Base-by-base conservation (phyloP, 1,140 invertebrate genomes). In the Saxidomus purpurata region DNA sequence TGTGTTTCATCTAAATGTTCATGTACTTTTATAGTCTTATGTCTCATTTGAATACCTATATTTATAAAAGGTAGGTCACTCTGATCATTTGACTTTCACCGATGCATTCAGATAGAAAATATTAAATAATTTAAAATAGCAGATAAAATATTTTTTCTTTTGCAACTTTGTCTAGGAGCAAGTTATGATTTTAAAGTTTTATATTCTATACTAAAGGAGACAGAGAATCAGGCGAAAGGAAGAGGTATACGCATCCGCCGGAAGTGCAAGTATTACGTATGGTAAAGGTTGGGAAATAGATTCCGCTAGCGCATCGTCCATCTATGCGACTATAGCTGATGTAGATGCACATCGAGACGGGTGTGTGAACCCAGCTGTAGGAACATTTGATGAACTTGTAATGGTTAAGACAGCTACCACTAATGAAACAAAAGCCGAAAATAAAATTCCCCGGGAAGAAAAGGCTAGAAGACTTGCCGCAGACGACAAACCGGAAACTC, bases 271-370 rank as follows among this genome's bases (percentile, higher is more conserved):
- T 69, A 36, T n/a, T 8, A 87, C 85, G 31, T 87, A 87, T 28
- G 85, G 85, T 19, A 79, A 87, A 28, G 85, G 85, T 67, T 87
- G 85, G 85, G 63, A 84, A 43, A 52, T 28, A 0, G 40, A 22
- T 11, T 63, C 55, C 11, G 76, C 31, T 34, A 52, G 43, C n/a
- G 69, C 34, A 15, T 79, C 74, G 8, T 79, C 74, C 9, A 38
- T 87, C 17, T 87, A 87, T 49, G 76, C 85, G 11, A 87, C 85
- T 19, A 52, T 87, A 9, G 85, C 74, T 2, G 85, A 87, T n/a
- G 85, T 87, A 1, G 85, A 87, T 25, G n/a, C 36, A 28, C 22
- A 31, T 25, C 13, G 55, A 36, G 31, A 55, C 8, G 83, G 69
- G 11, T 52, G 69, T 49, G 59, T 77, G 0, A 79, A 87, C 40